Evolutionary conservation across 2,113 vertebrate genomes (phyloP).

Genomic region (Anguilla rostrata): DNA sequence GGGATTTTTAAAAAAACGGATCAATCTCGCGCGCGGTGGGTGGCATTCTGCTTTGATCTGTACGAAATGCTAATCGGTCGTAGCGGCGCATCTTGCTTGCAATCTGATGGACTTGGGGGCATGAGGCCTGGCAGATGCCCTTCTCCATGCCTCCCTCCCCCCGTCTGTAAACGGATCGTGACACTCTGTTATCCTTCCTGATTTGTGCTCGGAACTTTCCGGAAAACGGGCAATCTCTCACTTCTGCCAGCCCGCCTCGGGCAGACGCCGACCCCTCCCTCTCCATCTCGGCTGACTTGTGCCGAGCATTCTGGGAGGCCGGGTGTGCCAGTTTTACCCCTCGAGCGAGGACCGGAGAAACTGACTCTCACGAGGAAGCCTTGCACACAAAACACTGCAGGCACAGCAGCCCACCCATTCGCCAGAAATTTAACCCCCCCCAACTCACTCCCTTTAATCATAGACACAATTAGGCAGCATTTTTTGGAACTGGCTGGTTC

Average conservation of each 20-base stretch:
- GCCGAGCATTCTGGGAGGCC: too few species aligned
- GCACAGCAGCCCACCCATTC: too few species aligned
- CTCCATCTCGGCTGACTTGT: too few species aligned
- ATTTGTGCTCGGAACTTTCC: neutral
- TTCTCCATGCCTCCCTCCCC: neutral
- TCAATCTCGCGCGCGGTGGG: conserved; percentile 22
- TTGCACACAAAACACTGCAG: too few species aligned
- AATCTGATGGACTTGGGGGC: conserved; percentile 16
- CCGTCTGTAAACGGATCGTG: conserved; percentile 16
- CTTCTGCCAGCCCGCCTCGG: neutral
- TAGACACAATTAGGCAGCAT: too few species aligned
- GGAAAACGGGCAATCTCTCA: neutral
- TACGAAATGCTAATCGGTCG: conserved; percentile 29
- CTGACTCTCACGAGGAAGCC: too few species aligned
- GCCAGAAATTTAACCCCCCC: too few species aligned
- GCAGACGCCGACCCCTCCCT: too few species aligned
- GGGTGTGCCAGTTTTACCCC: too few species aligned
- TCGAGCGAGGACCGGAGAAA: too few species aligned
- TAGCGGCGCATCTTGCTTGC: conserved; percentile 20
- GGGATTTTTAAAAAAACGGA: conserved; percentile 31
- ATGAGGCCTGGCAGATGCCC: conserved; percentile 32
- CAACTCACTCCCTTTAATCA: too few species aligned
- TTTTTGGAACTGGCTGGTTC: too few species aligned
- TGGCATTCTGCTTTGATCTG: conserved; percentile 39
- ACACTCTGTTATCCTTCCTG: neutral